These are phyloP conservation scores for Apotomis capreana DNA, from an alignment of 2,888 invertebrate species.

Conservation along the genomic window DNA sequence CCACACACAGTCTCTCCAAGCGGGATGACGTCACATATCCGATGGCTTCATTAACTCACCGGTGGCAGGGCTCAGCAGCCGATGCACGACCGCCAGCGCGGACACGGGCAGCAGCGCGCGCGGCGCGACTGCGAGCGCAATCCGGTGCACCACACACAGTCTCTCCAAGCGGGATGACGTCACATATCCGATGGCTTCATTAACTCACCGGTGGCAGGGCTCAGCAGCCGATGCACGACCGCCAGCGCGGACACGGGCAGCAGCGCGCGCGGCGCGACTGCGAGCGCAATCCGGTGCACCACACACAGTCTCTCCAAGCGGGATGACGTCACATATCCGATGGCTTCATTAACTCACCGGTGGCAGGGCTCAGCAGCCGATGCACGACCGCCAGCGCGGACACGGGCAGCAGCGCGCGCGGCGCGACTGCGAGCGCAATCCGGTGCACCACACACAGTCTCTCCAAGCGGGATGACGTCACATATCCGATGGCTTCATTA, in stretches of 20 bases:
- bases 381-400: too few species aligned
- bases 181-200: too few species aligned
- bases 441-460: too few species aligned
- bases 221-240: constrained; percentile 57
- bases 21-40: too few species aligned
- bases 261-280: constrained; percentile 51
- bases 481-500: too few species aligned
- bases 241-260: constrained; percentile 50
- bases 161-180: constrained; percentile 46
- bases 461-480: too few species aligned
- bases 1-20: too few species aligned
- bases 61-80: too few species aligned
- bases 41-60: constrained; percentile 40
- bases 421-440: too few species aligned
- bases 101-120: constrained; percentile 45
- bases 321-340: neutral
- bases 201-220: constrained; percentile 46
- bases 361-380: constrained; percentile 51
- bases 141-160: too few species aligned
- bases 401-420: too few species aligned
- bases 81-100: too few species aligned
- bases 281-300: constrained; percentile 60
- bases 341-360: constrained; percentile 49
- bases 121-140: constrained; percentile 41
- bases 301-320: constrained; percentile 68